Evolutionary conservation across 2,113 vertebrate genomes (phyloP).

Genomic region (Ophiodon elongatus): DNA sequence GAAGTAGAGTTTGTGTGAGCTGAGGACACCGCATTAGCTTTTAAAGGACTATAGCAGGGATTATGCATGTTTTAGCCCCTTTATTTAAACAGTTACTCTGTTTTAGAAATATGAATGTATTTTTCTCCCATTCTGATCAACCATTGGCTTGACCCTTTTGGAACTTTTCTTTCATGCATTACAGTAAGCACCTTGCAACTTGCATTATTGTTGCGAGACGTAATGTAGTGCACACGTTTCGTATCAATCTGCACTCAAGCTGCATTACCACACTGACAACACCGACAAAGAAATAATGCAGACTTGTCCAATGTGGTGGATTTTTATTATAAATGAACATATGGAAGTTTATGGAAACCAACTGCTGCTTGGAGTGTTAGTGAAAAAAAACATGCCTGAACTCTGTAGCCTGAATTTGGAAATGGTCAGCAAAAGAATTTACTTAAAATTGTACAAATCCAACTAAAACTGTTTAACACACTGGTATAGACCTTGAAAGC

Average conservation of each 20-base stretch:
- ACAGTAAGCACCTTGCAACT: neutral
- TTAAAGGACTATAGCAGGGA: neutral
- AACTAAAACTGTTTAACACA: neutral
- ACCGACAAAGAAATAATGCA: neutral
- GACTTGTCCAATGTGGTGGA: neutral
- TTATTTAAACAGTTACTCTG: neutral
- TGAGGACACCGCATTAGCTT: slow-evolving; percentile 26
- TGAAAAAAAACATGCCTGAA: neutral
- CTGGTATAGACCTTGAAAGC: neutral
- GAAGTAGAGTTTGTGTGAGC: slow-evolving; percentile 22
- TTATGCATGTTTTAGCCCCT: neutral
- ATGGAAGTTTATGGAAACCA: slow-evolving; percentile 1
- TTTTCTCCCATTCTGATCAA: neutral
- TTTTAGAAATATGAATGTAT: neutral
- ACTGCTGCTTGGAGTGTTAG: neutral
- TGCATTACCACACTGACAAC: neutral
- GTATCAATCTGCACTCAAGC: neutral
- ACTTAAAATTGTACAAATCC: neutral
- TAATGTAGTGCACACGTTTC: neutral
- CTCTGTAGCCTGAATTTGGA: neutral
- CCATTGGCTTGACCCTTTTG: neutral
- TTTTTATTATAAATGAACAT: neutral
- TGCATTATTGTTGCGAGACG: neutral
- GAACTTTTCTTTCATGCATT: neutral
- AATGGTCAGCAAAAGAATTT: neutral